Conservation (phyloP, 2,888 invertebrate species). For the Zaprionus lineosus region DNA sequence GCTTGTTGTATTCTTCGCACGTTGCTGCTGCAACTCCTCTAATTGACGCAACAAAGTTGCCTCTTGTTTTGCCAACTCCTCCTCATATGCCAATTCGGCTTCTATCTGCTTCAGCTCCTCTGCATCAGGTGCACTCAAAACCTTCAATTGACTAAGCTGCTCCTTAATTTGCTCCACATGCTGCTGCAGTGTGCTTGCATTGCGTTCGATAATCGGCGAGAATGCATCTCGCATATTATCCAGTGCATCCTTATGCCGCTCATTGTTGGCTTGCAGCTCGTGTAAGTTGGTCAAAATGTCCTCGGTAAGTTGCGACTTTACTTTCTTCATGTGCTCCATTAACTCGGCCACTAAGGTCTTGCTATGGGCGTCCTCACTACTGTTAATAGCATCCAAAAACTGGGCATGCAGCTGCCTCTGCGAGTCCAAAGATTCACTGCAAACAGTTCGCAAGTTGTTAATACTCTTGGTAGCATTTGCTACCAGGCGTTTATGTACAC, state of each 20-base stretch:
- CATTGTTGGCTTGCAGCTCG: conserved; percentile 59
- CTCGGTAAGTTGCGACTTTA: conserved; percentile 51
- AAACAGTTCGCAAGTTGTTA: conserved; percentile 60
- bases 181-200: conserved; percentile 39
- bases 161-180: conserved; percentile 56
- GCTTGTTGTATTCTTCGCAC: conserved; percentile 72
- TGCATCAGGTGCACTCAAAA: conserved; percentile 42
- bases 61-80: conserved; percentile 61
- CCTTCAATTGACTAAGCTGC: conserved; percentile 54
- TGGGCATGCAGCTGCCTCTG: conserved; percentile 59
- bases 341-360: conserved; percentile 47
- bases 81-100: conserved; percentile 55
- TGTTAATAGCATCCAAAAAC: conserved; percentile 46
- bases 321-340: conserved; percentile 64
- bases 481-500: conserved; percentile 66
- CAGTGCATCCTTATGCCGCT: conserved; percentile 64
- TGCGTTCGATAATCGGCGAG: conserved; percentile 48
- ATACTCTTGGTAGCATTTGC: conserved; percentile 66
- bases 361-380: conserved; percentile 60
- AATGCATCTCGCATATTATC: conserved; percentile 61
- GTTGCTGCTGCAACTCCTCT: conserved; percentile 81
- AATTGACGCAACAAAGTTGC: conserved; percentile 75
- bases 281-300: conserved; percentile 65
- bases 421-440: conserved; percentile 51
- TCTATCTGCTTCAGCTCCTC: conserved; percentile 53